Conservation (phyloP, 2,797 vertebrate species). For the Amniataba percoides region DNA sequence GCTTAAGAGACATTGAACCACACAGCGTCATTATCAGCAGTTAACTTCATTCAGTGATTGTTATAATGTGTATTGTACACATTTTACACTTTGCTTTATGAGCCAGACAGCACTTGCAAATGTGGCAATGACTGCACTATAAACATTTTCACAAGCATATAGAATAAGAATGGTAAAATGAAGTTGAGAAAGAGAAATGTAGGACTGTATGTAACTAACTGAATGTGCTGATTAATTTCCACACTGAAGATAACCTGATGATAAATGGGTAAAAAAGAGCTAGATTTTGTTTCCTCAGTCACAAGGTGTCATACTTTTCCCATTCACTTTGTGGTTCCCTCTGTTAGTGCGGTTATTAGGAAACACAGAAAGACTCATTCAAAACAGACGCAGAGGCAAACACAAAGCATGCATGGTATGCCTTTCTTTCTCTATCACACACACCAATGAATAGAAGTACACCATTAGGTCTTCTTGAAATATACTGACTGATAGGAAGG, state of each 20-base stretch:
- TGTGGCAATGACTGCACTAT: neutral
- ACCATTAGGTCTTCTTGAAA: neutral
- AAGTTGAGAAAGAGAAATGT: neutral
- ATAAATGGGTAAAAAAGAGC: conserved; percentile 1
- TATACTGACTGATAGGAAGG: conserved; percentile 93
- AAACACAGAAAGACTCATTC: conserved; percentile 50
- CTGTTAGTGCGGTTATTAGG: conserved; percentile 16
- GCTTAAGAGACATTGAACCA: conserved; percentile 9
- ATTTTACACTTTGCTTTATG: neutral
- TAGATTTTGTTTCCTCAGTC: conserved; percentile 23
- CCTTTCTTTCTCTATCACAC: neutral
- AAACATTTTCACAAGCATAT: neutral
- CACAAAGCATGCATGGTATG: conserved; percentile 11
- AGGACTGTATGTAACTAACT: neutral
- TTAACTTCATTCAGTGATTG: conserved; percentile 24
- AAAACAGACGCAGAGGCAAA: conserved; percentile 24
- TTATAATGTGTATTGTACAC: neutral
- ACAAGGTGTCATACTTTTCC: conserved; percentile 42
- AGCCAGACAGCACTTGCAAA: neutral
- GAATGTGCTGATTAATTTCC: neutral
- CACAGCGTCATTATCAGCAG: conserved; percentile 1
- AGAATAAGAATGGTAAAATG: neutral
- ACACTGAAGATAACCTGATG: neutral
- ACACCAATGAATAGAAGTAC: conserved; percentile 9
- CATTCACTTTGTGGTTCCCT: conserved; percentile 39